Percentiles rank a stretch among this genome's conserved stretches.
Evolutionary conservation across 2,888 invertebrate genomes (phyloP).

Genomic region (Xestia ashworthii): DNA sequence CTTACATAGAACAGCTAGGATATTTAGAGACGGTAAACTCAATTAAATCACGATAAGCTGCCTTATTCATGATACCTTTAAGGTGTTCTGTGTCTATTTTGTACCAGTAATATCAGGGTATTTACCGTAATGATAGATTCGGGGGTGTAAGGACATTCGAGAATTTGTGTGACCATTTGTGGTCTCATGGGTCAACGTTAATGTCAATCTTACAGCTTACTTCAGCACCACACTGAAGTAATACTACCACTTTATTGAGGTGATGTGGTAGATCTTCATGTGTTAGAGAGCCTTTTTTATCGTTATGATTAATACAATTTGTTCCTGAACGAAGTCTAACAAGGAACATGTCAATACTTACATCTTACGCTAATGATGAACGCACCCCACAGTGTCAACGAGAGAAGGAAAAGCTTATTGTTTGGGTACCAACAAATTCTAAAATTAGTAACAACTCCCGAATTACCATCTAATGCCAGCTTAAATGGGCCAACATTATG

Average conservation of each 20-base stretch:
- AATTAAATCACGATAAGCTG: background rate
- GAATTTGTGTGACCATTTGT: background rate
- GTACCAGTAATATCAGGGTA: background rate
- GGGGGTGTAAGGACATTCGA: background rate
- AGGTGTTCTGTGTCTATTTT: background rate
- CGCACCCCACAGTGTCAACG: background rate
- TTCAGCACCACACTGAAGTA: background rate
- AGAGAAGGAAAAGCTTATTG: conserved; percentile 1
- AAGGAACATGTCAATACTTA: background rate
- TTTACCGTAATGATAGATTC: background rate
- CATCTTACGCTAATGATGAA: background rate
- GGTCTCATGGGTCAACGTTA: background rate
- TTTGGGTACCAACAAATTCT: background rate
- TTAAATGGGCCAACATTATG: conserved; percentile 4
- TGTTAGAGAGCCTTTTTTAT: background rate
- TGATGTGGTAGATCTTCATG: background rate
- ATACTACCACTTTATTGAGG: background rate
- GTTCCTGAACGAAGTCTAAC: background rate
- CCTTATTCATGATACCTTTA: background rate
- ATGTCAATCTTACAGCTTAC: background rate
- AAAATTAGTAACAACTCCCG: background rate
- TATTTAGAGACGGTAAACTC: background rate
- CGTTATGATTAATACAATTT: background rate
- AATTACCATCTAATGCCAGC: conserved; percentile 11
- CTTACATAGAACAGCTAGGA: background rate